Base-by-base conservation (phyloP, 2,888 invertebrate genomes). In the Lasioglossum zephyrum region DNA sequence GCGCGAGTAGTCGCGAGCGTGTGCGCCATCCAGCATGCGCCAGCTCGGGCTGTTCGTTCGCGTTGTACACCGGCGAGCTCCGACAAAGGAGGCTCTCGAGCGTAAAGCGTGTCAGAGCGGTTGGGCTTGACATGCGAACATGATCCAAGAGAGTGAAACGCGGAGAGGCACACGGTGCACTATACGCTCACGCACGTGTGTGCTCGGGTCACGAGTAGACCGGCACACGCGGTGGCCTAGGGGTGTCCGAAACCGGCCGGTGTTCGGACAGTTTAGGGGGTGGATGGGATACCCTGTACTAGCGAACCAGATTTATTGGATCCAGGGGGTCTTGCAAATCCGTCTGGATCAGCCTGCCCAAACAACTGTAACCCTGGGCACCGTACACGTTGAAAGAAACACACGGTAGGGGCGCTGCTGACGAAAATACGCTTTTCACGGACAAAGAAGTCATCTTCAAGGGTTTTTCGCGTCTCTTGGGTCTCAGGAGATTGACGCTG, bases 61-160 rank as follows among this genome's bases (percentile, higher is more conserved):
- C 66, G 80, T 90, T 86, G 78, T 81, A 84, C 88, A 77, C 79
- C 84, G 81, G 82, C 85, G 90, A 81, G 82, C 84, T 79, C 76
- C 90, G 85, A 90, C 90, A 90, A 90, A 90, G 90, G 90, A 87
- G 87, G 49, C 87, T 87, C 90, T 87, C 89, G 87, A 90, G 89
- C 89, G 91, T 88, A 89, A 91, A 90, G 91, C 91, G 88, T 89
- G 91, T 91, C 90, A 87, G 87, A 88, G 85, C 83, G 81, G 87
- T 90, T 91, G 87, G 87, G 88, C 90, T 90, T 90, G 90, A 90
- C 89, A 90, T 81, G 88, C 85, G 90, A 90, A 89, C 90, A 90
- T 80, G 89, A 90, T 87, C 88, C 90, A 86, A 90, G 90, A 90
- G 90, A 90, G 85, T 81, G 90, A 90, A 85, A 86, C 88, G 85